Evolutionary conservation across 2,797 vertebrate species (phyloP), one percentile per base, ranked within the genome.

Genomic region (Psittacula echo): DNA sequence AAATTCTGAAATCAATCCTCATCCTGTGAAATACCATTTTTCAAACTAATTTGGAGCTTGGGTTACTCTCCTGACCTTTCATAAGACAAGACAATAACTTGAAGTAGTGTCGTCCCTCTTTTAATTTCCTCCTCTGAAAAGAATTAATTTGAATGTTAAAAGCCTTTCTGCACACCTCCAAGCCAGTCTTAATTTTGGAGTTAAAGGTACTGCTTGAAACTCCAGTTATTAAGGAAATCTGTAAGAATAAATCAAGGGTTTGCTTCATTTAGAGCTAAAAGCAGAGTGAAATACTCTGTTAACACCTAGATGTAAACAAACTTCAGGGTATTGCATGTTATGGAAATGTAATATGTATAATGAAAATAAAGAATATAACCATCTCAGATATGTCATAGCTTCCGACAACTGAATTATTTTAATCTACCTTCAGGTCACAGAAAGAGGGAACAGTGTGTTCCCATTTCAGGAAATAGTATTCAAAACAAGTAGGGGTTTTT

Each of bases 1-100:
- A 48, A 95, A 91, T 95, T 65, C 87, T 94, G 75, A 90, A 95
- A 94, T 93, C 93, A 94, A 22, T 91, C 54, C 87, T 73, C 42
- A 82, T 66, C 30, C 47, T 41, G 16, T 61, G 91, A 86, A 92
- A 71, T 94, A 75, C 17, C 9, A n/a, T 44, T 45, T 53, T 77
- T 71, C 44, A 51, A 92, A 77, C 56, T 72, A n/a, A 29, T 79
- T 80, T 78, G 45, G 34, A 84, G 48, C 64, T 67, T 73, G 54
- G 77, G 77, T 92, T 97, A 53, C 18, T 70, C 62, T 90, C 65
- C 71, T 41, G 56, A 47, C 76, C 51, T 76, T 75, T 54, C 89
- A 30, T 30, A 91, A 58, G 13, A 51, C 8, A 37, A 94, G 81
- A 78, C 37, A 34, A 30, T 45, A 39, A 56, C 39, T 21, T 74